These are phyloP conservation scores for Oegoconia quadripuncta DNA, from an alignment of 2,888 invertebrate genomes.

Conservation along the genomic window DNA sequence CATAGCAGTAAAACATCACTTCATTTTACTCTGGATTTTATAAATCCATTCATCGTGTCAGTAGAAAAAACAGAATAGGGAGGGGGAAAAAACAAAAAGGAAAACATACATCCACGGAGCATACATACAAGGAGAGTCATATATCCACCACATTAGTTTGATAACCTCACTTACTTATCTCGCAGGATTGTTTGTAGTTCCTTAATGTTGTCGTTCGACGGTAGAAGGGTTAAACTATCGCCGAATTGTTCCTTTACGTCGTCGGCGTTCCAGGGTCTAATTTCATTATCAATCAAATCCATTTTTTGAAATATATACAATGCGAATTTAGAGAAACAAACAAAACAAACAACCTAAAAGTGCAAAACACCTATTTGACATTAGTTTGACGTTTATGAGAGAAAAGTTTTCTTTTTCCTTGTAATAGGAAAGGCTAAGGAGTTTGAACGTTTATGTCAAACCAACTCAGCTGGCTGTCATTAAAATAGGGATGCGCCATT, in stretches of 20 bases:
- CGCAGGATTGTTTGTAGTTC: slow-evolving; percentile 92
- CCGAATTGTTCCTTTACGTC: slow-evolving; percentile 80
- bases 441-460: neutral
- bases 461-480: neutral
- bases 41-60: no score
- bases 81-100: no score
- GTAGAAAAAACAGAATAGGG: no score
- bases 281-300: slow-evolving; percentile 64
- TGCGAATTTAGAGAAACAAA: slow-evolving; percentile 6
- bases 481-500: no score
- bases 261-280: slow-evolving; percentile 61
- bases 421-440: neutral
- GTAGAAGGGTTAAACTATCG: slow-evolving; percentile 84
- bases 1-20: no score
- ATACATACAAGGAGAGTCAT: neutral
- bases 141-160: slow-evolving; percentile 3
- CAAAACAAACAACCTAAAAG: slow-evolving; percentile 15
- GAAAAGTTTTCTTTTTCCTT: neutral
- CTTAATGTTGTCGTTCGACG: slow-evolving; percentile 87
- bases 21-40: no score
- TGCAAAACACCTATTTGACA: slow-evolving; percentile 16
- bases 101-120: no score
- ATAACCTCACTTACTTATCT: slow-evolving; percentile 85
- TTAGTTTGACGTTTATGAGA: neutral
- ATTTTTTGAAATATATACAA: slow-evolving; percentile 30